Base-by-base conservation (phyloP, 2,797 vertebrate species). In the Hippocampus kuda region DNA sequence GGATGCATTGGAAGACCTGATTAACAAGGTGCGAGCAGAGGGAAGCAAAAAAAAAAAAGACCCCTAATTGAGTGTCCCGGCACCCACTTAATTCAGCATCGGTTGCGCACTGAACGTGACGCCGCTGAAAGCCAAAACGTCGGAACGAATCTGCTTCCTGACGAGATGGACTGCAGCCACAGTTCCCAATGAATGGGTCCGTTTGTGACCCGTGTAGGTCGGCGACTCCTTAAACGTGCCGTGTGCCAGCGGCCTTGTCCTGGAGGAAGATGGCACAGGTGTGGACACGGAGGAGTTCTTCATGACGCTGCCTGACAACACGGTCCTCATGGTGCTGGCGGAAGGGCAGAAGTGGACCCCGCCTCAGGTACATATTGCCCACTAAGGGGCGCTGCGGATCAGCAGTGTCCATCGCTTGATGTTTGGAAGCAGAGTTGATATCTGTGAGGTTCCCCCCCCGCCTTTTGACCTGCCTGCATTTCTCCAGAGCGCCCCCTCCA, bases 241-340 rank as follows among this genome's bases (percentile, higher is more conserved):
- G 0, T 87, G 84, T 1, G 76, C 90, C 30, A 48, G 91, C 20
- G 75, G 18, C 0, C 56, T 99, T 82, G 93, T 98, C 70, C 87
- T 99, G 86, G 95, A 97, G 8, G 95, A 97, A 78, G 97, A 98
- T 0, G 95, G 97, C 59, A 98, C 96, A 0, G 85, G 69, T 0
- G 91, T 98, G 49, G 96, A 98, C 75, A 94, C 92, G 0, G 93
- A 98, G 41, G 93, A 94, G 0, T 98, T 94, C 72, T 97, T 98
- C 83, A 87, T 89, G 61, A 92, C 93, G 0, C 83, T 98, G 68
- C 89, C 90, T 11, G 91, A 91, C 5, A 93, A 92, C n/a, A 77
- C 91, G 0, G 92, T 92, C 4, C 85, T 98, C 72, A 91, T 98
- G 94, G 91, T 91, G 15, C 86, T 99, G 71, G 86, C 89, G 73